A percentile compares a stretch with the other conserved stretches of the same genome.
These are phyloP conservation scores for Periparus ater DNA, from an alignment of 2,797 vertebrate genomes.

Conservation along the genomic window DNA sequence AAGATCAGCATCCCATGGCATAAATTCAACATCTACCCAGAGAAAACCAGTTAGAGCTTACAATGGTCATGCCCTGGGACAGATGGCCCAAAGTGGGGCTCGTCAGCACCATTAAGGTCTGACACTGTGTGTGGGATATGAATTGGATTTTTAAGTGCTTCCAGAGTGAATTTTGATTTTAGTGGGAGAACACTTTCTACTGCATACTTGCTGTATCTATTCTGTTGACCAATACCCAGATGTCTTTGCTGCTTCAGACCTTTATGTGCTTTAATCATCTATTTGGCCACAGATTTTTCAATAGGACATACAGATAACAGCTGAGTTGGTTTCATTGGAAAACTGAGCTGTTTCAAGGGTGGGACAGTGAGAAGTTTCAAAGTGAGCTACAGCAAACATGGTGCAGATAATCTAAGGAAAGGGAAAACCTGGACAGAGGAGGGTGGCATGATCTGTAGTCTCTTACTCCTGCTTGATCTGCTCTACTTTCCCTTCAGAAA, in stretches of 20 bases:
- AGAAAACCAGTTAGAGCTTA: background rate
- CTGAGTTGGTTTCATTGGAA: background rate
- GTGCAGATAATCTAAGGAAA: background rate
- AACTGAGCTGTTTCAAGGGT: background rate
- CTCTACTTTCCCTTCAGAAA: background rate
- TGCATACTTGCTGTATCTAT: background rate
- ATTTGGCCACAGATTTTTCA: background rate
- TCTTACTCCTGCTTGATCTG: background rate
- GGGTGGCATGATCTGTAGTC: accelerated
- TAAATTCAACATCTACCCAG: background rate
- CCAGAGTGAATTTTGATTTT: background rate
- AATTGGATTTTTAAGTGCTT: background rate
- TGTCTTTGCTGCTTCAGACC: background rate
- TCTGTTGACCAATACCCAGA: background rate
- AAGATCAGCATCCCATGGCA: accelerated
- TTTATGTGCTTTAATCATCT: background rate
- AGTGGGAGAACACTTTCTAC: background rate
- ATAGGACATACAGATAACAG: background rate
- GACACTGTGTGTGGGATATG: background rate
- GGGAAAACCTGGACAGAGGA: background rate
- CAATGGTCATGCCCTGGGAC: background rate
- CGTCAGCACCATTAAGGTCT: background rate
- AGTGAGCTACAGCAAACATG: accelerated
- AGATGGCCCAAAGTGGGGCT: background rate
- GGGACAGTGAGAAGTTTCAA: background rate